A percentile compares a stretch with the other conserved stretches of the same genome.
Evolutionary conservation across 2,797 vertebrate genomes (phyloP).

Genomic region (Momotus momota): DNA sequence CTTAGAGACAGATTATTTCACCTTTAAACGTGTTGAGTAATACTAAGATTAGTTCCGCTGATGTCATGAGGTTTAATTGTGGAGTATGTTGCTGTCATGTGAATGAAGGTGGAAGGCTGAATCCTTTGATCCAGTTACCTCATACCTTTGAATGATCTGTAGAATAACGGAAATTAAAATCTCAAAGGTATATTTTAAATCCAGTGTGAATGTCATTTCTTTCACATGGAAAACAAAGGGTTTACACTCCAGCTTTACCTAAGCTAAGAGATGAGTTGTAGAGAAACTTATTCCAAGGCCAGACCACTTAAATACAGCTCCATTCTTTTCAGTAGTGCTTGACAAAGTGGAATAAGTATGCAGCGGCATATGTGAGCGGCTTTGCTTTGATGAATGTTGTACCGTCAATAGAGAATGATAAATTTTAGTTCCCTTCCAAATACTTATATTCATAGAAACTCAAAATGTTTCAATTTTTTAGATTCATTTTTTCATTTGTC

Average conservation of each 20-base stretch:
- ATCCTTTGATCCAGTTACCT: slow-evolving; percentile 16
- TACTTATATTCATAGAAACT: neutral
- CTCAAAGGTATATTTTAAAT: neutral
- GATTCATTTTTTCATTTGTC: neutral
- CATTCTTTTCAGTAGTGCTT: neutral
- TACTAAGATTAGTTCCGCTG: slow-evolving; percentile 29
- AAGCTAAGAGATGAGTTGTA: neutral
- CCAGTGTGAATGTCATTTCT: neutral
- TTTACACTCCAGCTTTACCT: neutral
- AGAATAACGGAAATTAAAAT: neutral
- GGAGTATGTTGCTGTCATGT: neutral
- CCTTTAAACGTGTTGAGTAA: neutral
- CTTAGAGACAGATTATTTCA: slow-evolving; percentile 21
- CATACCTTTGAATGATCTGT: neutral
- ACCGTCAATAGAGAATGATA: neutral
- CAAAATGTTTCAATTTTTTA: neutral
- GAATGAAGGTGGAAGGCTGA: neutral
- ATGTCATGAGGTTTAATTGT: neutral
- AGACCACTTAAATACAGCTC: neutral
- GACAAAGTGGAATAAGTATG: neutral
- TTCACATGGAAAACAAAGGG: neutral
- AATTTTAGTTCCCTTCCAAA: neutral
- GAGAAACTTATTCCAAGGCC: neutral
- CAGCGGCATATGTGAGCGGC: neutral
- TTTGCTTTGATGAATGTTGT: neutral